phyloP scores from a whole-genome alignment of 1,140 invertebrate species.

The Gonatopus flavifemur region DNA sequence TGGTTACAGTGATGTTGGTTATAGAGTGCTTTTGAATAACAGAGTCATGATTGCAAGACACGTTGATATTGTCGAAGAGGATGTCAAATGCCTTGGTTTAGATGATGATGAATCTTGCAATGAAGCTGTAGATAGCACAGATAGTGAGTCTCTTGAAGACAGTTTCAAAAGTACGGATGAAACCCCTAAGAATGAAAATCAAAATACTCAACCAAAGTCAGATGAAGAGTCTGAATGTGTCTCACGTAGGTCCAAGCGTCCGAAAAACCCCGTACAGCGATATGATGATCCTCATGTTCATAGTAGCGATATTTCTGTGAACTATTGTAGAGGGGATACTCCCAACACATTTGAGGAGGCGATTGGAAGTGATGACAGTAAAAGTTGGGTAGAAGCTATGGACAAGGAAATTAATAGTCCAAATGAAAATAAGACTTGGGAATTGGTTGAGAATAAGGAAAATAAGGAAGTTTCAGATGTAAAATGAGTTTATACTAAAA shows the following conservation, averaged over 20 bases:
- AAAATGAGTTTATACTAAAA: not conserved
- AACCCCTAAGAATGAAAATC: not conserved
- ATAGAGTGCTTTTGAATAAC: conserved; percentile 13
- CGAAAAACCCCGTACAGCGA: not conserved
- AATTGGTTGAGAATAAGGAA: not conserved
- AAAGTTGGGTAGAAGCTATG: not conserved
- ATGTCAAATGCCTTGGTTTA: conserved; percentile 16
- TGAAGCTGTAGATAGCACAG: not conserved
- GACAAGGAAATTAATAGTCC: not conserved
- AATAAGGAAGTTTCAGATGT: not conserved
- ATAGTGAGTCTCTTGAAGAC: not conserved
- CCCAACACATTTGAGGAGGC: not conserved
- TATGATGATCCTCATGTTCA: not conserved
- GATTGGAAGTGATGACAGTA: not conserved
- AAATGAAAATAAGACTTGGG: not conserved
- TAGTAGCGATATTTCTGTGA: not conserved
- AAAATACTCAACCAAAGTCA: not conserved
- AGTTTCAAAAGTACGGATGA: not conserved
- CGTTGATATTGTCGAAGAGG: conserved; percentile 21
- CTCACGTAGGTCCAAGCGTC: not conserved
- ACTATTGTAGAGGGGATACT: not conserved
- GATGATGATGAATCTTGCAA: conserved; percentile 1
- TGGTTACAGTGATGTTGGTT: conserved; percentile 1
- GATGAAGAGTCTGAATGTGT: not conserved
- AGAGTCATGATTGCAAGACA: conserved; percentile 15